Base-by-base conservation (phyloP, 2,797 vertebrate species). In the Neoniphon sammara region DNA sequence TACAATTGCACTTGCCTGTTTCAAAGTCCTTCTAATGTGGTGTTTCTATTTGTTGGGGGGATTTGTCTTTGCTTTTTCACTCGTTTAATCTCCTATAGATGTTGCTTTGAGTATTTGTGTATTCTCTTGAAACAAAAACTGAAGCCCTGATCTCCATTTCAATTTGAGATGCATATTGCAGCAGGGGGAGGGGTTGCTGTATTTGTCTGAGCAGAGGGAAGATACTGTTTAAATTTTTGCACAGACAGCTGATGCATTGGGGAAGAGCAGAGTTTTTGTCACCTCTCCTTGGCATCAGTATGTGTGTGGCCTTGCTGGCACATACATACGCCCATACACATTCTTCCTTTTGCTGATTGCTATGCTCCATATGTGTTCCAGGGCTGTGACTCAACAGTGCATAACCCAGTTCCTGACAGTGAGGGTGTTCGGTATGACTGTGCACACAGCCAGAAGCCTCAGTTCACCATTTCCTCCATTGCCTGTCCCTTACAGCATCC, bases 331-430 rank as follows among this genome's bases (percentile, higher is more conserved):
- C 39, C 34, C 63, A 56, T 66, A 30, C 39, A 67, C 60, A 39
- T 78, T 72, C 67, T 67, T 50, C 69, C 21, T 66, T 74, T 25
- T 49, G 60, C 14, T 77, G 66, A 6, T 50, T 30, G 54, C 54
- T 56, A 56, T 69, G 23, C 20, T 77, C 68, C 70, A 73, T 77
- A 47, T n/a, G 63, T 88, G 69, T 87, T 52, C 63, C 55, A 55
- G 57, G 42, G 46, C 65, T 63, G 42, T 82, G 80, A 85, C 44
- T 86, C 68, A 88, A 77, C 10, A 49, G 52, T 71, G 46, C 47
- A 15, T 64, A 65, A 55, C 70, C 52, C 8, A 15, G 17, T 70
- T 82, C 56, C 62, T 66, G 71, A 78, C 59, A 84, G 20, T 15
- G 71, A 46, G 47, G 30, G 60, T 73, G 74, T 83, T 73, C 20